Conservation (phyloP, 2,888 invertebrate species). For the Torymus tubicola region DNA sequence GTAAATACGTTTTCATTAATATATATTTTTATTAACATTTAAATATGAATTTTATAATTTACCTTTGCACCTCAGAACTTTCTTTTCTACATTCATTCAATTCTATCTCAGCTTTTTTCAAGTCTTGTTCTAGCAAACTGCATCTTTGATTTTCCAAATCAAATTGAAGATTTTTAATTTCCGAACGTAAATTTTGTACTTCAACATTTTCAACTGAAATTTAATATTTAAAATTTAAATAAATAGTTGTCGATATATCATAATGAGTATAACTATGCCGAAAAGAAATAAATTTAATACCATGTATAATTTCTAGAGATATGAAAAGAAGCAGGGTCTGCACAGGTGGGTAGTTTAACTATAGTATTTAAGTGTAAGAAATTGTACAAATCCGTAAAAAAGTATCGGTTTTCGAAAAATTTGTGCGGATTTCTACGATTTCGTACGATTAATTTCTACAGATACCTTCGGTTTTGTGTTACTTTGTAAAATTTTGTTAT, state of each 20-base stretch:
- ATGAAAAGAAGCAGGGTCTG: too few species aligned
- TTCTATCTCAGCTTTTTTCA: slow-evolving; percentile 38
- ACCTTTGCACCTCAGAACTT: slow-evolving; percentile 61
- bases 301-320: too few species aligned
- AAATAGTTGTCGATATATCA: neutral
- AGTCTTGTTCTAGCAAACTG: slow-evolving; percentile 43
- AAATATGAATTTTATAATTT: neutral
- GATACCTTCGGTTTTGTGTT: too few species aligned
- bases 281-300: too few species aligned
- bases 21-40: slow-evolving; percentile 26
- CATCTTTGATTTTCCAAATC: slow-evolving; percentile 45
- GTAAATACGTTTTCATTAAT: neutral
- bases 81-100: slow-evolving; percentile 57
- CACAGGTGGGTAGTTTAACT: too few species aligned
- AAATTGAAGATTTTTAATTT: slow-evolving; percentile 54
- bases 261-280: too few species aligned
- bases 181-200: slow-evolving; percentile 47
- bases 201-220: slow-evolving; percentile 45
- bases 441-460: too few species aligned
- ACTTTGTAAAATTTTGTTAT: too few species aligned
- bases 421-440: too few species aligned
- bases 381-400: too few species aligned
- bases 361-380: too few species aligned
- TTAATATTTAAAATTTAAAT: slow-evolving; percentile 27
- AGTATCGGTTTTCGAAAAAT: too few species aligned